Base-by-base conservation (phyloP, 2,888 invertebrate species). In the Machimus atricapillus region DNA sequence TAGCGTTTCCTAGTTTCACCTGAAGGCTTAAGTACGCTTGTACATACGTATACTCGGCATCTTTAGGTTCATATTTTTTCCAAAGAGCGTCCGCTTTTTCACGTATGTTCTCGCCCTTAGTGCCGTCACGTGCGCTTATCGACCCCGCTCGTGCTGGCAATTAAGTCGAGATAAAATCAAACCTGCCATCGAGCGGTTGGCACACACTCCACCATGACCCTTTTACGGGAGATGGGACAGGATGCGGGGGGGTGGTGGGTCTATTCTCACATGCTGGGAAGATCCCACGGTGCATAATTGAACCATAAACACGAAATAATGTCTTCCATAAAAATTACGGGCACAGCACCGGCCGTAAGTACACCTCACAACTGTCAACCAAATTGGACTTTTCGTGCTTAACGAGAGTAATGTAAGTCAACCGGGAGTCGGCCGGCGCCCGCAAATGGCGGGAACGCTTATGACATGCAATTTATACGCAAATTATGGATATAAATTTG, bases 261-360 rank as follows among this genome's bases (percentile, higher is more conserved):
- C 74, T 85, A 85, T 85, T 85, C 43, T 85, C 85, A 85, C 85
- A 85, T 85, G 58, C 77, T 86, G 86, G 66, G 56, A 40, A 77
- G 40, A 31, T 76, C 27, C 40, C 43, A 40, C 40, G 78, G 78
- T 78, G 86, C 77, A 86, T 78, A 78, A 77, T 86, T 86, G 77
- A 78, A 86, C 86, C 46, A 86, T 73, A 86, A 86, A 79, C 86
- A 86, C 86, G 86, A 81, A 79, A 86, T 73, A 86, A 86, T 79
- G 58, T 73, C 86, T 79, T 73, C 52, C 79, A 86, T 86, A 85
- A 85, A 85, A 85, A 85, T 85, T 85, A 85, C 74, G 73, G 46
- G 46, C 74, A 85, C 43, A 74, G 23, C 74, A 74, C 46, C 74
- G 43, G 40, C 85, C 85, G 74, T 46, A 73, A 85, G 85, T 56